These are phyloP conservation scores for Bolinopsis microptera DNA, from an alignment of 37 sponge, comb jelly and placozoan genomes.

Conservation along the genomic window DNA sequence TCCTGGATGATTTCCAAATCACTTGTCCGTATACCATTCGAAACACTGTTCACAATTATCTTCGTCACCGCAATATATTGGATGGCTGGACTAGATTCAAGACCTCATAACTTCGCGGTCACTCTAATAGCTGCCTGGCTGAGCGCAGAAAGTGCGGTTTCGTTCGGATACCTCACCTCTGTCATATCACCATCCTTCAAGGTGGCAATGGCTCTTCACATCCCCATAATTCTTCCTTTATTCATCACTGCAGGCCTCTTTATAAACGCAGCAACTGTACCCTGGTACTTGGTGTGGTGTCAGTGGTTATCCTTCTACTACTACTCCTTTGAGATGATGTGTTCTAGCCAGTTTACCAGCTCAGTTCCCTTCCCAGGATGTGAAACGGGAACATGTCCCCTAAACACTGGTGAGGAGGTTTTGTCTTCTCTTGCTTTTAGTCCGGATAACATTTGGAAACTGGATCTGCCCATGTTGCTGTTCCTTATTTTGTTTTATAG, in stretches of 20 bases:
- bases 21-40: not conserved
- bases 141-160: not conserved
- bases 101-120: not conserved
- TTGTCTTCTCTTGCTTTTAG: not conserved
- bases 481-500: not conserved
- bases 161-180: not conserved
- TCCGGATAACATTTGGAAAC: not conserved
- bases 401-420: not conserved
- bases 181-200: slow-evolving; percentile 7
- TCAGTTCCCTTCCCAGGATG: not conserved
- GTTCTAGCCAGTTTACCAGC: not conserved
- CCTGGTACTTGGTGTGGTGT: slow-evolving; percentile 56
- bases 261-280: slow-evolving; percentile 14
- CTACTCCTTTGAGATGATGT: slow-evolving; percentile 52
- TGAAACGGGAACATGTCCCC: not conserved
- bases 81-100: slow-evolving; percentile 7
- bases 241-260: slow-evolving; percentile 42
- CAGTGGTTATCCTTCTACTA: slow-evolving; percentile 43
- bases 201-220: slow-evolving; percentile 10
- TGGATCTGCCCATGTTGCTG: slow-evolving; percentile 10
- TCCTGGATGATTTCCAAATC: not conserved
- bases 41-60: not conserved
- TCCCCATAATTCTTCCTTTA: not conserved
- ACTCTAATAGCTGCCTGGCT: not conserved
- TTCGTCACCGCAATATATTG: not conserved